phyloP scores from a whole-genome alignment of 2,797 vertebrate species.

The Spondyliosoma cantharus region DNA sequence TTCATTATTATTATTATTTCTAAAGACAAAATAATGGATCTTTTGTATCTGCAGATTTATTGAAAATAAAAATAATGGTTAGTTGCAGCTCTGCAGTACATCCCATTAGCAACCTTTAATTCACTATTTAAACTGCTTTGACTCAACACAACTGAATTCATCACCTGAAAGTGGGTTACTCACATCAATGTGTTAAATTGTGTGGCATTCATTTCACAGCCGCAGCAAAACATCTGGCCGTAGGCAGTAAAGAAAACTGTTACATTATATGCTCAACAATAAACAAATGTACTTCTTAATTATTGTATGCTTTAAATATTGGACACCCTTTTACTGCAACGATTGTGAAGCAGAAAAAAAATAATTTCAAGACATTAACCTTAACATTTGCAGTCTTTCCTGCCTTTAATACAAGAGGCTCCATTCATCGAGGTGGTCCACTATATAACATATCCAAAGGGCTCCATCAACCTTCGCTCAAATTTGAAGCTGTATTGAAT shows the following conservation, averaged over 20 bases:
- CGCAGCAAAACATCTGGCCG: no score
- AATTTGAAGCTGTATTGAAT: constrained; percentile 22
- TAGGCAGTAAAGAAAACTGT: no score
- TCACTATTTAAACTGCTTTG: no score
- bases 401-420: constrained; percentile 4
- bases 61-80: no score
- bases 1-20: background rate
- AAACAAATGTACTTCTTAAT: background rate
- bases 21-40: background rate
- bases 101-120: no score
- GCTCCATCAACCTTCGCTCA: constrained; percentile 1
- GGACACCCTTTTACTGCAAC: background rate
- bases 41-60: background rate
- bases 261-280: background rate
- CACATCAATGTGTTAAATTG: background rate
- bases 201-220: background rate
- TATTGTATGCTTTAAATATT: background rate
- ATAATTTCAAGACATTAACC: background rate
- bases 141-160: no score
- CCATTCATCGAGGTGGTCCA: background rate
- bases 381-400: background rate
- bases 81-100: no score
- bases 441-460: constrained; percentile 9
- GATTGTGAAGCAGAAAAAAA: background rate
- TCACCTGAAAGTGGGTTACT: no score